Conservation (phyloP, 2,797 vertebrate genomes). For the Anomalospiza imberbis region DNA sequence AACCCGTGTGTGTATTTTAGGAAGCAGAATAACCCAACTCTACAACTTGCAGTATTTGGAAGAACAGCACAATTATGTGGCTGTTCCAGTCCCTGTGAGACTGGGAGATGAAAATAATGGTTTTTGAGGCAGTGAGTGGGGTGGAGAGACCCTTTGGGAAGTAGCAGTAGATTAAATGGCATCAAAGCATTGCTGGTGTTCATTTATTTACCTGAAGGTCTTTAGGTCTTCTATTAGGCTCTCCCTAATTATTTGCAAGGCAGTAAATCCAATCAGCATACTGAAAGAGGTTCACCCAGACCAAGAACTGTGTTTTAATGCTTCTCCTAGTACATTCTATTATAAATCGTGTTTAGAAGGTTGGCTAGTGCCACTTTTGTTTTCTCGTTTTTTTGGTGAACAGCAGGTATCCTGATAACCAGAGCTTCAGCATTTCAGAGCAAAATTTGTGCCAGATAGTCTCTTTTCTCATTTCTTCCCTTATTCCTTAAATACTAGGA, state of each 20-base stretch:
- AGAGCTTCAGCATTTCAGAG: neutral
- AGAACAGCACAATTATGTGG: neutral
- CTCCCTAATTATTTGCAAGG: neutral
- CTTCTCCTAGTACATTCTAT: neutral
- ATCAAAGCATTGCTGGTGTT: neutral
- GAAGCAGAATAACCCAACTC: neutral
- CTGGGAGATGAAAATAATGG: neutral
- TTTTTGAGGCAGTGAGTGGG: neutral
- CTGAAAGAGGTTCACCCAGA: neutral
- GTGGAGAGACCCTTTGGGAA: slow-evolving; percentile 26
- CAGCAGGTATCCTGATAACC: neutral
- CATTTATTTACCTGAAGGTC: neutral
- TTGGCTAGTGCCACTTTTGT: neutral
- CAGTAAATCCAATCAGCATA: neutral
- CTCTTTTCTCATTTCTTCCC: neutral
- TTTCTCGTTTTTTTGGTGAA: neutral
- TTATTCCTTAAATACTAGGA: neutral
- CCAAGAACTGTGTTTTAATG: neutral
- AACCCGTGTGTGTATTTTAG: neutral
- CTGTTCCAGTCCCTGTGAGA: neutral
- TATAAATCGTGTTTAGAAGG: neutral
- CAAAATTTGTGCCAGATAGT: neutral
- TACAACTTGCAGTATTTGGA: neutral
- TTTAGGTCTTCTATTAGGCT: neutral
- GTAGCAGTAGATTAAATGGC: neutral